Base-by-base conservation (phyloP, 2,888 invertebrate species). In the Sepioteuthis lessoniana region DNA sequence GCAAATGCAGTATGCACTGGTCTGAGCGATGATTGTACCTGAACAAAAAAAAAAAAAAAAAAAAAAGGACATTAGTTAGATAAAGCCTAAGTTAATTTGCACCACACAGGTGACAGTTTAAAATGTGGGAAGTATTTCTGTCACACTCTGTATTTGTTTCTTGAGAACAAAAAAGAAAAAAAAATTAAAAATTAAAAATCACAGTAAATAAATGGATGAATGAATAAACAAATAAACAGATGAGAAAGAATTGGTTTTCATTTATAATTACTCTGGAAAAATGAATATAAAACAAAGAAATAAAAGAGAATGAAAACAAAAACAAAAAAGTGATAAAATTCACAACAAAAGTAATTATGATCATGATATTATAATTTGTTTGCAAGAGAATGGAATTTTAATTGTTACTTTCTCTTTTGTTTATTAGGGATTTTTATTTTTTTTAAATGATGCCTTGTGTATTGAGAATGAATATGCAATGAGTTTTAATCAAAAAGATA, bases 361-460 rank as follows among this genome's bases (percentile, higher is more conserved):
- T 76, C 76, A 76, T 76, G 76, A 76, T 76, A n/a, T n/a, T 10
- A 76, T 76, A 76, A 76, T 76, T 76, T 76, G 76, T 76, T 76
- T 76, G 16, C 35, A 35, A 76, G 76, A 76, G 35, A n/a, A n/a
- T 76, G 76, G 76, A 76, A 76, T 76, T 76, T 76, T 76, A 76
- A 76, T 76, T 76, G 35, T 76, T 76, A 76, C 35, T 76, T 76
- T n/a, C 76, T 76, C 76, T 16, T 76, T 76, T 76, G 76, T n/a
- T 76, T 35, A 76, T 76, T n/a, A 35, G 76, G 13, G 42, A 7
- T 42, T 42, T n/a, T 76, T 76, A n/a, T 76, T 1, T n/a, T 35
- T 76, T 76, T 76, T 35, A 3, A n/a, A 76, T 16, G n/a, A 13
- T 16, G 76, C n/a, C n/a, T 76, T n/a, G 76, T 35, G n/a, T 76